Evolutionary conservation across 2,797 vertebrate genomes (phyloP), one percentile per base, ranked within the genome.

Genomic region (Dicrostonyx torquatus): DNA sequence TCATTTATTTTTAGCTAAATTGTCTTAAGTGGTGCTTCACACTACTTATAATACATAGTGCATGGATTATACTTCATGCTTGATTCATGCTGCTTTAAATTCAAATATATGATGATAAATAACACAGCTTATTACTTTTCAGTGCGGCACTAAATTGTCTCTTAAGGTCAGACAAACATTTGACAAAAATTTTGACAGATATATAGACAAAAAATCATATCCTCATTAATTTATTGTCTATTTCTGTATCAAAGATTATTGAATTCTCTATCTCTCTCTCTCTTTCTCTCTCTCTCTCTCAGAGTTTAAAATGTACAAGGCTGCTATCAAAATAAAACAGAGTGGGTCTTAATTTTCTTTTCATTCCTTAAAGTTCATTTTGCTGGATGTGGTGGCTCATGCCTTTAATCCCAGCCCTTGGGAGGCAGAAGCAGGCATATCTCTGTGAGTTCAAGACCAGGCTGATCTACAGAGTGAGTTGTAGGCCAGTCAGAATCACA

Each of bases 21-120:
- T 82, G 62, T 48, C 93, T 94, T 31, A 58, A 62, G 75, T 40
- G 12, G 6, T 31, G 26, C 17, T 90, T 89, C 48, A 12, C 62
- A 5, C 24, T 87, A 87, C 45, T 91, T 94, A 70, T 87, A 87
- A 79, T 45, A 87, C 6, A 80, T 22, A 88, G 40, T 72, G 75
- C 77, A 24, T 66, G 1, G 29, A 90, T 84, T 73, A 62, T 13
- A 60, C 13, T 45, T 66, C 31, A 77, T 66, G 18, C 50, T 89
- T 93, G 89, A 78, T 18, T 92, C 40, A 78, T 91, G 43, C 37
- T 48, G 17, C 73, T 84, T 93, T 76, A 89, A 58, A 83, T 75
- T 76, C 22, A 89, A 64, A 37, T 24, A 78, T n/a, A 45, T 77
- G 89, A 26, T 5, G 85, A 37, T 70, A 77, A 43, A 4, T 43